Percentiles rank a stretch among this genome's conserved stretches.
These are phyloP conservation scores for Drosophila fulvimacula DNA, from an alignment of 2,888 invertebrate genomes.

Conservation along the genomic window DNA sequence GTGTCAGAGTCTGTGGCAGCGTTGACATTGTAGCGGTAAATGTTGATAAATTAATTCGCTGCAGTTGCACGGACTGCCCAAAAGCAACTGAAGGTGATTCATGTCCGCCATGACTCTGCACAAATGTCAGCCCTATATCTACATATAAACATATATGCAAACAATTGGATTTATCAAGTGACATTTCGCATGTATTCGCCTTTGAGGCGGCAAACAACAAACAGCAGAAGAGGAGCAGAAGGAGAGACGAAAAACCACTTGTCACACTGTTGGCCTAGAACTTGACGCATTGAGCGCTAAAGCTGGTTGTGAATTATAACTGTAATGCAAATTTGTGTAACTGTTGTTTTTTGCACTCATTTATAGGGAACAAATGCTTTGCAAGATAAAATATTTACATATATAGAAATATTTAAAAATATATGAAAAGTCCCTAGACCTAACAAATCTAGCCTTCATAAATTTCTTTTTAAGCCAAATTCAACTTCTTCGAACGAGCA, in stretches of 20 bases:
- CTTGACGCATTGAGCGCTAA: constrained; percentile 3
- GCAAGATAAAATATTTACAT: background rate
- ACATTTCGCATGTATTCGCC: constrained; percentile 21
- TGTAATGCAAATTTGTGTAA: background rate
- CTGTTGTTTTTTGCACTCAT: background rate
- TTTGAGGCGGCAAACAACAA: constrained; percentile 41
- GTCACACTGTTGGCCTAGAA: constrained; percentile 26
- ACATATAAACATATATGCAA: constrained; percentile 23
- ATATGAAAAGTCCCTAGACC: background rate
- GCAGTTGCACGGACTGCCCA: constrained; percentile 24
- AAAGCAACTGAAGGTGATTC: constrained; percentile 33
- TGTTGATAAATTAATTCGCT: constrained; percentile 74
- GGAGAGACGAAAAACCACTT: constrained; percentile 17
- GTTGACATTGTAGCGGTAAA: constrained; percentile 75
- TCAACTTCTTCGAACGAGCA: background rate
- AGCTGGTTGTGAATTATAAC: constrained; percentile 29
- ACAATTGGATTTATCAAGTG: constrained; percentile 36
- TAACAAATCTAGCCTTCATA: background rate
- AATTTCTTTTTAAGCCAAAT: background rate
- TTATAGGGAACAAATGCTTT: background rate
- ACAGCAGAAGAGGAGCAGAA: constrained; percentile 6
- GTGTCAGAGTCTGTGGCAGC: constrained; percentile 35
- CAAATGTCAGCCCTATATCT: constrained; percentile 6
- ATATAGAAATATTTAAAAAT: no score
- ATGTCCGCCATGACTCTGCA: constrained; percentile 41